These are phyloP conservation scores for Microctenopoma steveboyesi DNA, from an alignment of 2,797 vertebrate species.

Conservation along the genomic window DNA sequence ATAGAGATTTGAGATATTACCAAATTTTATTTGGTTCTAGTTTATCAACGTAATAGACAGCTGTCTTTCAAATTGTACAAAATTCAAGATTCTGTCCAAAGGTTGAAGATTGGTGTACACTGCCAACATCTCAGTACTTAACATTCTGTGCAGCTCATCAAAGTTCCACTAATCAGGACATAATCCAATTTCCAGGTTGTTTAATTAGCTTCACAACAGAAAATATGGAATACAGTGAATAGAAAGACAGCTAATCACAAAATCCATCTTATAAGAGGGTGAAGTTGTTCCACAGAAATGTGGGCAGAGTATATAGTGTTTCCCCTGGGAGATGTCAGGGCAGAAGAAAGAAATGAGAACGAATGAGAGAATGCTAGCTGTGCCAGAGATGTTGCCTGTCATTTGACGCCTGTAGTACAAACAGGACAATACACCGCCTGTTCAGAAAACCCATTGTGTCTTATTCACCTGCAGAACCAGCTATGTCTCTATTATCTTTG, in stretches of 20 bases:
- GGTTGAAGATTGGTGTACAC: neutral
- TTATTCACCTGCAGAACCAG: constrained; percentile 45
- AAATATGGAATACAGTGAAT: constrained; percentile 2
- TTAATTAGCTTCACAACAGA: constrained; percentile 5
- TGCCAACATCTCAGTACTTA: neutral
- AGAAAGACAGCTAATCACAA: constrained; percentile 15
- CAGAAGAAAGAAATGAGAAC: constrained; percentile 7
- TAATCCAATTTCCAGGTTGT: neutral
- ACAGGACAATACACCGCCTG: constrained; percentile 8
- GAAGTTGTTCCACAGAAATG: constrained; percentile 6
- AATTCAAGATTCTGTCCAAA: neutral
- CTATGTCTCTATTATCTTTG: constrained; percentile 25
- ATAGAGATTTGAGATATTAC: neutral
- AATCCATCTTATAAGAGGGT: neutral
- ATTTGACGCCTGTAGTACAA: constrained; percentile 21
- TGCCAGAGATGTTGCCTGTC: constrained; percentile 17
- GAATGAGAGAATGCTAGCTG: constrained; percentile 16
- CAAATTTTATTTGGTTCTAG: neutral
- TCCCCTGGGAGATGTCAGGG: constrained; percentile 11
- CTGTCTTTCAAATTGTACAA: neutral
- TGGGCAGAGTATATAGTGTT: neutral
- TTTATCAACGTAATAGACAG: neutral
- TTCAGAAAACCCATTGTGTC: constrained; percentile 33
- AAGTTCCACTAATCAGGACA: neutral
- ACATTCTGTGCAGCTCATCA: neutral